phyloP scores from a whole-genome alignment of 1,140 invertebrate genomes.

The Radopholus similis region DNA sequence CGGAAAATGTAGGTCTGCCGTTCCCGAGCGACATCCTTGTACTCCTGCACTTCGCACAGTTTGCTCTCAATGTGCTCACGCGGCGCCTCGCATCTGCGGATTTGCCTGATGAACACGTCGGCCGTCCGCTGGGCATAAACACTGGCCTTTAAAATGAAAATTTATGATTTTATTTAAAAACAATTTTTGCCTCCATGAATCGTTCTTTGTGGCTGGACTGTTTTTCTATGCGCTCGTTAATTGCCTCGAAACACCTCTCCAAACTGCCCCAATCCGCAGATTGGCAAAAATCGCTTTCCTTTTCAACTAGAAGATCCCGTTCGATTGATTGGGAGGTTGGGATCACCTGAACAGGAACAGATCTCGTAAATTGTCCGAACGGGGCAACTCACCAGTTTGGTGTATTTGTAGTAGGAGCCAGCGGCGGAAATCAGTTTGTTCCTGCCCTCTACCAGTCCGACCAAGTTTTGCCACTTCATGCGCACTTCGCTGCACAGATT shows the following conservation, averaged over 20 bases:
- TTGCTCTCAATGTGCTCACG: slow-evolving; percentile 9
- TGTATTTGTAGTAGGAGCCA: slow-evolving; percentile 26
- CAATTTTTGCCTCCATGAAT: slow-evolving; percentile 3
- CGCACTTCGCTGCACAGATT: slow-evolving; percentile 21
- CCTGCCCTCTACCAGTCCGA: slow-evolving; percentile 18
- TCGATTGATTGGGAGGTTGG: slow-evolving; percentile 28
- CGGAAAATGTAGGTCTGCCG: slow-evolving; percentile 18
- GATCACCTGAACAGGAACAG: slow-evolving; percentile 6
- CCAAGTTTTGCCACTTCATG: slow-evolving; percentile 14
- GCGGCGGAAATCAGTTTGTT: slow-evolving; percentile 11
- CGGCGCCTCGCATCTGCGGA: slow-evolving; percentile 16
- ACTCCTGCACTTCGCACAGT: slow-evolving; percentile 13
- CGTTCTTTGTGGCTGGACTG: slow-evolving; percentile 22
- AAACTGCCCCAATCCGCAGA: slow-evolving; percentile 2
- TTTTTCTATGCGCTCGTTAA: slow-evolving; percentile 12
- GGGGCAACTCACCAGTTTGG: slow-evolving; percentile 4
- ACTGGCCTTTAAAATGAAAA: slow-evolving; percentile 15
- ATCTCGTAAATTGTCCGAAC: too few relatives aligned
- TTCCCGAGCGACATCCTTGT: slow-evolving; percentile 23
- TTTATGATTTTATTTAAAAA: not conserved
- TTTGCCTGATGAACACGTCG: slow-evolving; percentile 17
- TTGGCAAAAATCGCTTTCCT: slow-evolving; percentile 20
- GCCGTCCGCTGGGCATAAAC: slow-evolving; percentile 28
- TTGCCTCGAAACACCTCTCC: slow-evolving; percentile 10
- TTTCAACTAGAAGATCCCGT: slow-evolving; percentile 3